phyloP scores from a whole-genome alignment of 2,888 invertebrate species.

The Drosophila sordidula region DNA sequence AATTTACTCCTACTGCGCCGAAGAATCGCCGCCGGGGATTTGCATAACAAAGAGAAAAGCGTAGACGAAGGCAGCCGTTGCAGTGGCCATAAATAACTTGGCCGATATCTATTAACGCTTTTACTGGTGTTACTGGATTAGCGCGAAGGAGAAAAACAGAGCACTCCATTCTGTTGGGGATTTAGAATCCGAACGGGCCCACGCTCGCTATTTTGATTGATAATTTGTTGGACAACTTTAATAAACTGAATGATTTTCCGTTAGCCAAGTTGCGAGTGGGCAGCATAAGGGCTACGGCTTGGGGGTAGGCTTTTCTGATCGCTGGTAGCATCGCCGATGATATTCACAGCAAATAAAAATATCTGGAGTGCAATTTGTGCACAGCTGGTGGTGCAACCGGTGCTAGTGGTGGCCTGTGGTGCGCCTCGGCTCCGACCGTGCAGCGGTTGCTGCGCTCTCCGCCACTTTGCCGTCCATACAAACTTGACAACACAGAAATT shows the following conservation, averaged over 20 bases:
- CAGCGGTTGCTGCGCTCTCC: conserved; percentile 17
- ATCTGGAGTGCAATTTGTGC: conserved; percentile 77
- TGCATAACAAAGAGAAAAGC: conserved; percentile 62
- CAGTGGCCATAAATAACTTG: conserved; percentile 74
- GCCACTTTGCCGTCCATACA: conserved; percentile 4
- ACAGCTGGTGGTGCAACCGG: conserved; percentile 78
- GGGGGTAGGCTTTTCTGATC: background rate
- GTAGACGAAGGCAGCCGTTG: conserved; percentile 45
- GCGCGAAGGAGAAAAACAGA: conserved; percentile 33
- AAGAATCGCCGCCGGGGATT: conserved; percentile 49
- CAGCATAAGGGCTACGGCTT: background rate
- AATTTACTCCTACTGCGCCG: conserved; percentile 80
- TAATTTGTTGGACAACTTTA: conserved; percentile 33
- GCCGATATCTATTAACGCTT: conserved; percentile 82
- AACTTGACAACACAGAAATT: conserved; percentile 73
- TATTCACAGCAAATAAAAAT: conserved; percentile 81
- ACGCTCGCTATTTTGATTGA: conserved; percentile 40
- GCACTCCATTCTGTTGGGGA: conserved; percentile 7
- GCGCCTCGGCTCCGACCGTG: conserved; percentile 39
- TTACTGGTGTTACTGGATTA: conserved; percentile 75
- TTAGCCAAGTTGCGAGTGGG: conserved; percentile 15
- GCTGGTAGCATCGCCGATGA: conserved; percentile 48
- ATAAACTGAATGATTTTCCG: conserved; percentile 23
- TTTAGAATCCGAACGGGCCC: conserved; percentile 12
- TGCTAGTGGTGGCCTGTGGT: conserved; percentile 61